Percentiles rank a stretch among this genome's conserved stretches.
phyloP scores from a whole-genome alignment of 2,888 invertebrate species.

The Ornithoptera alexandrae region DNA sequence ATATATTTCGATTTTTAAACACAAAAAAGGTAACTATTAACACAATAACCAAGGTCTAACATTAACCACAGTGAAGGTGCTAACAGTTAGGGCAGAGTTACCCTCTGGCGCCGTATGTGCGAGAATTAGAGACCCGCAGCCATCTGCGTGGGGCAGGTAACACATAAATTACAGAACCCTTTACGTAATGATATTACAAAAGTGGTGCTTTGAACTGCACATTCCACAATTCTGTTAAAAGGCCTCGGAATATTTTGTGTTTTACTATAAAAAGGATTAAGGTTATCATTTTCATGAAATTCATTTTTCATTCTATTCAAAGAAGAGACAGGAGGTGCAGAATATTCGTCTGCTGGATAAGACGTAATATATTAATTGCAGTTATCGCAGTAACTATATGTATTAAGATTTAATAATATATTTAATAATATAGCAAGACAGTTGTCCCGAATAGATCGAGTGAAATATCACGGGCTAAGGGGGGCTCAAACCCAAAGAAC shows the following conservation, averaged over 20 bases:
- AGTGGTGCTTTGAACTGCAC: constrained; percentile 46
- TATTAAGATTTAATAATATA: too few relatives aligned
- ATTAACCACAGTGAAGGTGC: constrained; percentile 55
- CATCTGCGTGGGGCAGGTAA: constrained; percentile 65
- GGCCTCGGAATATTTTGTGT: not conserved
- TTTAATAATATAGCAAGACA: too few relatives aligned
- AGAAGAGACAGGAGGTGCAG: too few relatives aligned
- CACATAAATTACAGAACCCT: constrained; percentile 66
- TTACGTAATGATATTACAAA: constrained; percentile 61
- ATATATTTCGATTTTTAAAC: not conserved
- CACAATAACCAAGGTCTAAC: constrained; percentile 49
- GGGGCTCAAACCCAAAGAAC: too few relatives aligned
- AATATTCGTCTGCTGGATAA: too few relatives aligned
- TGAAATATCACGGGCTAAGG: too few relatives aligned
- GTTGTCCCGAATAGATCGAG: too few relatives aligned
- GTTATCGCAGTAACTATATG: too few relatives aligned
- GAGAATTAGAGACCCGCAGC: constrained; percentile 56
- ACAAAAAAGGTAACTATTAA: constrained; percentile 45
- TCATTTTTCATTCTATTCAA: too few relatives aligned
- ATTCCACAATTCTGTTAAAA: constrained; percentile 43
- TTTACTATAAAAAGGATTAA: not conserved
- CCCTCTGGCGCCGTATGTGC: constrained; percentile 48
- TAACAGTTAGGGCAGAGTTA: constrained; percentile 52
- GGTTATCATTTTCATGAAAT: not conserved
- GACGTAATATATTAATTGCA: too few relatives aligned